Evolutionary conservation across 1,140 invertebrate species (phyloP).

Genomic region (Anoplolepis gracilipes): DNA sequence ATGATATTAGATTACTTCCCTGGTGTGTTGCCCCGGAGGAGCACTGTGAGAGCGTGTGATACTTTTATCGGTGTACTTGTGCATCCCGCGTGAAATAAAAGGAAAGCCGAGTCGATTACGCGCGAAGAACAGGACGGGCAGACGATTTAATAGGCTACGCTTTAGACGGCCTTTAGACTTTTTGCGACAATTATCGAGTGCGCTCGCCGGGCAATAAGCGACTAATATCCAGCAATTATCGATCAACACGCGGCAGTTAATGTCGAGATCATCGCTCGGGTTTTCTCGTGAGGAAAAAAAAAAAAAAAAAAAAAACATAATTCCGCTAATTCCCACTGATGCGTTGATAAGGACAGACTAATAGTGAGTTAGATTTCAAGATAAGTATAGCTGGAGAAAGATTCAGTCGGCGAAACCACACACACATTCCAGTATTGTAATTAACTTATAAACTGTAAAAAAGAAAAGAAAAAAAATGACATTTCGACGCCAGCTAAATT

Average conservation of each 20-base stretch:
- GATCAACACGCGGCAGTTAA: conserved; percentile 49
- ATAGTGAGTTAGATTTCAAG: background rate
- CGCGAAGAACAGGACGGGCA: background rate
- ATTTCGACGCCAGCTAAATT: background rate
- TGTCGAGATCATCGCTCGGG: background rate
- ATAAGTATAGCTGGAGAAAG: background rate
- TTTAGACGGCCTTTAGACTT: conserved; percentile 40
- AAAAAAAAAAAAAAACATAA: background rate
- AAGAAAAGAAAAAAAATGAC: background rate
- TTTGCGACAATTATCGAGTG: conserved; percentile 45
- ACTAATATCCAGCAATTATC: conserved; percentile 48
- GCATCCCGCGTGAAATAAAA: background rate
- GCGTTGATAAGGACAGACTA: background rate
- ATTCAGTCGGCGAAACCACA: background rate
- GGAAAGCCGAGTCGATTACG: conserved; percentile 36
- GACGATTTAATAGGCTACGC: conserved; percentile 22
- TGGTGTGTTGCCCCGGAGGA: conserved; percentile 7
- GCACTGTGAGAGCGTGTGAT: background rate
- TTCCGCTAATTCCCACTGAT: background rate
- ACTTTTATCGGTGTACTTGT: conserved; percentile 12
- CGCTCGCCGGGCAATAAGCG: conserved; percentile 27
- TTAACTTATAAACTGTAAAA: background rate
- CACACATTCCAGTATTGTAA: background rate
- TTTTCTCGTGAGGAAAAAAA: too few species aligned
- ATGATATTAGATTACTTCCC: conserved; percentile 33